phyloP scores from a whole-genome alignment of 2,113 vertebrate species.

The Entomyzon cyanotis region DNA sequence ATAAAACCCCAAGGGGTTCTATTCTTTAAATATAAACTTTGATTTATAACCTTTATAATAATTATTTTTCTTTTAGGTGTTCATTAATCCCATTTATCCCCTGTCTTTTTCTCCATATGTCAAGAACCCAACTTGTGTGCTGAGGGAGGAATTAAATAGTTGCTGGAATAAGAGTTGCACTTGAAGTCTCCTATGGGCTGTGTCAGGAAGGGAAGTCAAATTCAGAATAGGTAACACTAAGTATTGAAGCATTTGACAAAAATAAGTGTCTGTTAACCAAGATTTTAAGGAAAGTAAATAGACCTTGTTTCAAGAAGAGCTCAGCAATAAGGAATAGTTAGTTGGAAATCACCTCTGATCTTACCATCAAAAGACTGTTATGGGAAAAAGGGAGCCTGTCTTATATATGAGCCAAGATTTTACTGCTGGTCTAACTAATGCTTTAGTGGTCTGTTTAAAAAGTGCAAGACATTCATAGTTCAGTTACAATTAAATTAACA shows the following conservation, averaged over 20 bases:
- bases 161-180: neutral
- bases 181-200: neutral
- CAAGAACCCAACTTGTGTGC: neutral
- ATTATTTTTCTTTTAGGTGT: neutral
- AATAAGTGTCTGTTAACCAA: neutral
- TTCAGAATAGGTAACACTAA: neutral
- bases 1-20: neutral
- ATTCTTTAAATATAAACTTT: neutral
- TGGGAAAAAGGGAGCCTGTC: neutral
- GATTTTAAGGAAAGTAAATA: neutral
- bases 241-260: neutral
- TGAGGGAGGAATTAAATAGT: neutral
- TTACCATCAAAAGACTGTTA: neutral
- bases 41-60: neutral
- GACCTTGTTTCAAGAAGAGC: neutral
- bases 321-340: neutral
- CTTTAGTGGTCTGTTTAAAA: neutral
- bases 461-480: neutral
- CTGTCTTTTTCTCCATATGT: neutral
- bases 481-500: neutral
- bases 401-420: neutral
- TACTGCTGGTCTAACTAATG: neutral
- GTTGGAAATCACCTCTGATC: neutral
- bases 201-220: neutral
- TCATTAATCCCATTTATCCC: neutral